Evolutionary conservation across 2,888 invertebrate species (phyloP), one percentile per base, ranked within the genome.

Genomic region (Proisotoma minuta): DNA sequence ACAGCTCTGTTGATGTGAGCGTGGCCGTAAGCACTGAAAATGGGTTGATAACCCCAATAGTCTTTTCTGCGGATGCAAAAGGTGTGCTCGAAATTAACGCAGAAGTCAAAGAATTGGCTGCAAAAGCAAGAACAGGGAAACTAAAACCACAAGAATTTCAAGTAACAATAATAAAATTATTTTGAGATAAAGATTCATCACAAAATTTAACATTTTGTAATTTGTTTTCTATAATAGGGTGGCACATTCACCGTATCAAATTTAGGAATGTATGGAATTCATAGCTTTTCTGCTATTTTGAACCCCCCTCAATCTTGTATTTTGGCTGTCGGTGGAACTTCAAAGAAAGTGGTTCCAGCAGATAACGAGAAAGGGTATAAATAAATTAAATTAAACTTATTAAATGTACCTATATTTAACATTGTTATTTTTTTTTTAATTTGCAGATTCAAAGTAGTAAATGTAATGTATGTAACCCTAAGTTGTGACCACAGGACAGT

Each of bases 401-500:
- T 8, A 15, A 10, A 34, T 50, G n/a, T 47, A 57, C 20, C 10
- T 28, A 48, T 28, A 51, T 24, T 12, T 52, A 26, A 26, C 23
- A 53, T 27, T 22, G 10, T 28, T 10, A 12, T 28, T 24, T 26
- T 28, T 54, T 60, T 68, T 64, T 63, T 62, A 67, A 66, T 70
- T 77, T 77, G 28, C 76, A 91, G 91, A 74, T 90, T 85, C 79
- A 84, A 83, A 72, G 81, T 83, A 74, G 85, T 87, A 1, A 86
- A 87, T 73, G 85, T 87, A 76, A 85, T 98, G 81, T 85, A 85
- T 47, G 95, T 96, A 63, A 98, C 98, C 20, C 83, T 98, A 66
- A 96, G 97, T 73, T 93, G 93, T 75, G 99, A 99, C 81, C 99
- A 99, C 79, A 84, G 99, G 75, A 93, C 95, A 24, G 91, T 99